These are phyloP conservation scores for Acleris laterana DNA, from an alignment of 2,888 invertebrate genomes.

Conservation along the genomic window DNA sequence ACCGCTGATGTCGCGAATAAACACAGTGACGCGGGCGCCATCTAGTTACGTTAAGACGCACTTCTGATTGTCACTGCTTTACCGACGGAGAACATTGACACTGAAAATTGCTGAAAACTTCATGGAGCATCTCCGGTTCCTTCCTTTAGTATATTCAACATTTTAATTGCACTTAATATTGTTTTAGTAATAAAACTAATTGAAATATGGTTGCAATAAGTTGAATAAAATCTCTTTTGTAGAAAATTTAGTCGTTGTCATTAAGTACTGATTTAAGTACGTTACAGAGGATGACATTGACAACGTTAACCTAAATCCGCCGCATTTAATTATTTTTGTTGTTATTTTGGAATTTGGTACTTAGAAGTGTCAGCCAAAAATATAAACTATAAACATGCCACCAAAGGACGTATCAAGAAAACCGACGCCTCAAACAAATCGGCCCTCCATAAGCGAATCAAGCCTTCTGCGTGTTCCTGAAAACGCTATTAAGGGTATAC, in stretches of 20 bases:
- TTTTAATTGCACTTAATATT: background rate
- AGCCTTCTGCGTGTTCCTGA: constrained; percentile 63
- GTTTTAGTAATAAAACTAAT: no score
- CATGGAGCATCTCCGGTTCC: background rate
- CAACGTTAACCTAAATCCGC: no score
- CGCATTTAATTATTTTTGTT: no score
- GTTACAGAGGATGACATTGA: no score
- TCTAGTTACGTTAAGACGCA: constrained; percentile 47
- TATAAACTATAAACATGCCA: constrained; percentile 52
- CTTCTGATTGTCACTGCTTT: constrained; percentile 50
- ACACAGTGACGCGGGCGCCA: constrained; percentile 51
- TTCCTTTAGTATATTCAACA: background rate
- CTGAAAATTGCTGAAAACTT: constrained; percentile 14
- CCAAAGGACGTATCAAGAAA: constrained; percentile 64
- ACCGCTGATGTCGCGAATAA: constrained; percentile 56
- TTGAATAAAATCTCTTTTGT: no score
- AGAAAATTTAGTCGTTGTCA: no score
- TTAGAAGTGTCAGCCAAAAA: background rate
- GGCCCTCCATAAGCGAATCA: constrained; percentile 66
- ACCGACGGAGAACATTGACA: constrained; percentile 48
- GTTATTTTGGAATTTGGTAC: background rate
- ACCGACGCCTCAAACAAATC: constrained; percentile 46
- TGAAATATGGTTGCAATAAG: no score
- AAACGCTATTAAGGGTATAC: constrained; percentile 46
- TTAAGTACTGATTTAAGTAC: no score